Conservation (phyloP, 1,140 invertebrate species). For the Manduca sexta region DNA sequence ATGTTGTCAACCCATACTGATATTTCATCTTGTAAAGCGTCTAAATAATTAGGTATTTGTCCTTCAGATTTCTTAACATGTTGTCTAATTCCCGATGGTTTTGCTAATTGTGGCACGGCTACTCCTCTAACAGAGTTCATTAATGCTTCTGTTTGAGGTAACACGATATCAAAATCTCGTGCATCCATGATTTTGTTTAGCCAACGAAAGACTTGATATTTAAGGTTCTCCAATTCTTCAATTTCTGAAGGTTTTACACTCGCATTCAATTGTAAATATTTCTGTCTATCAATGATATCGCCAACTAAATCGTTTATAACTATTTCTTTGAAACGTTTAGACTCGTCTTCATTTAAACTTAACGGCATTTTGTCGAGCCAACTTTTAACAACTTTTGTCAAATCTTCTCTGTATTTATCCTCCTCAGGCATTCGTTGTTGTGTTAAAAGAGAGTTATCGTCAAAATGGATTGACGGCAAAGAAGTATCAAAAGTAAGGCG, state of each 20-base stretch:
- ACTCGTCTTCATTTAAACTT: background rate
- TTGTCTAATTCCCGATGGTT: background rate
- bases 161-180: background rate
- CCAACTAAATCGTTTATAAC: slow-evolving; percentile 3
- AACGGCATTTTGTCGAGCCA: slow-evolving; percentile 1
- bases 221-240: slow-evolving; percentile 17
- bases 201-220: slow-evolving; percentile 23
- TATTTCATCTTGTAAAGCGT: slow-evolving; percentile 5
- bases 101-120: background rate
- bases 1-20: slow-evolving; percentile 7
- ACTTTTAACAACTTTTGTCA: background rate
- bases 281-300: slow-evolving; percentile 4
- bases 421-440: background rate
- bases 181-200: slow-evolving; percentile 12
- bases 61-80: background rate
- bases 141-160: background rate
- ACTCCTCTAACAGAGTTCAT: background rate
- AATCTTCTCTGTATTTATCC: slow-evolving; percentile 1
- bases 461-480: background rate
- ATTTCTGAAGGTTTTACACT: background rate
- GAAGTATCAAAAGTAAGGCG: background rate
- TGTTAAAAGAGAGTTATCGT: background rate
- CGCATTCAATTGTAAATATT: slow-evolving; percentile 5
- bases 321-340: background rate
- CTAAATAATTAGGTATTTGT: background rate